Base-by-base conservation (phyloP, 2,113 vertebrate species). In the Anolis sagrei region DNA sequence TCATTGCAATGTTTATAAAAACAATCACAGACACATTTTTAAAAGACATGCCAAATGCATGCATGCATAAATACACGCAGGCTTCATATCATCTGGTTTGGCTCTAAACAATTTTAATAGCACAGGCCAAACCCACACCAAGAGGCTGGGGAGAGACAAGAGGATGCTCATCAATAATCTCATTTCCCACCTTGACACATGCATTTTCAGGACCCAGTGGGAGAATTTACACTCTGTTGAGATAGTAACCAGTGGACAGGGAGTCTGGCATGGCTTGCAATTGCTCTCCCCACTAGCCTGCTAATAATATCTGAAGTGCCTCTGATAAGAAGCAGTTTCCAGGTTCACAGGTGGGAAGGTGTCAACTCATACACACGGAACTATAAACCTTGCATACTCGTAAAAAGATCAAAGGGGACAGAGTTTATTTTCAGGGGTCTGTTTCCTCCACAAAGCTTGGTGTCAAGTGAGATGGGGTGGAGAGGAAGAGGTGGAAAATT, bases 321-420 rank as follows among this genome's bases (percentile, higher is more conserved):
- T 86, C 93, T 96, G 96, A 96, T 94, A 93, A 96, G 96, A 97
- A 94, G 58, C 96, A 97, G 95, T 93, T 93, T 92, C 93, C 86
- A 92, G 88, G 92, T 92, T 92, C 87, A 86, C 87, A 93, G 95
- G 95, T 95, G 93, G 96, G 94, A 94, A 95, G 94, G 95, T 95
- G 94, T 92, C 87, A 94, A 96, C 92, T 95, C 94, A 92, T 95
- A 93, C 91, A 86, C 79, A 80, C 82, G 54, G 87, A 93, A 93
- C 95, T 94, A 93, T 95, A 96, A 97, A 96, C 95, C 96, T 92
- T 93, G 91, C 5, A 7, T 89, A 88, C 96, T 96, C 94, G 27
- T 97, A 96, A 97, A 97, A 89, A 93, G 94, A 97, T 97, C 96
- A 97, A 96, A 97, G 95, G 84, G 85, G 3, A 32, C 36, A 8